Conservation (phyloP, 1,140 invertebrate genomes). For the Bombus sylvicola region DNA sequence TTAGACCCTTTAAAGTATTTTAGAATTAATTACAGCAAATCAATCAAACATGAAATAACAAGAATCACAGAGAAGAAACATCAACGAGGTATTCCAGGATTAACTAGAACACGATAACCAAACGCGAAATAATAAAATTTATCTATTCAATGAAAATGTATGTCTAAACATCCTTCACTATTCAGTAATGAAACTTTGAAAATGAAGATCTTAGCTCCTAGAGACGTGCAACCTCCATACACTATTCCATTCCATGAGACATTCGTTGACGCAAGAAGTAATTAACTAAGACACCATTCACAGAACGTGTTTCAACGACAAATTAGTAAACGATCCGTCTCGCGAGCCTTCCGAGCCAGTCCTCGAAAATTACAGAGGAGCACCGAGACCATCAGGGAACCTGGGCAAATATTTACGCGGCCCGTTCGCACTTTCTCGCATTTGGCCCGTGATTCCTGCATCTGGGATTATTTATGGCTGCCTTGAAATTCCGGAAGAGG, state of each 20-base stretch:
- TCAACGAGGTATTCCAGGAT: too few species aligned
- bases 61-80: too few species aligned
- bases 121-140: neutral
- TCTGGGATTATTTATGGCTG: slow-evolving; percentile 14
- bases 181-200: neutral
- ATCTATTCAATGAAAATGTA: neutral
- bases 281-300: neutral
- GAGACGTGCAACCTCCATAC: neutral
- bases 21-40: too few species aligned
- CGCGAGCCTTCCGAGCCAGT: too few species aligned
- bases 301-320: neutral
- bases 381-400: neutral
- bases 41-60: too few species aligned
- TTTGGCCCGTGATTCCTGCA: neutral
- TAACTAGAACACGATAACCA: neutral
- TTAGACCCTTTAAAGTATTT: too few species aligned
- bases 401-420: neutral
- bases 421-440: slow-evolving; percentile 9
- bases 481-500: slow-evolving; percentile 20
- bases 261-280: neutral
- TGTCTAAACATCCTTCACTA: neutral
- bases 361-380: neutral
- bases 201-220: neutral
- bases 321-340: neutral
- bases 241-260: neutral